A percentile compares a stretch with the other conserved stretches of the same genome.
phyloP scores from a whole-genome alignment of 1,140 invertebrate species.

The Mycetomoellerius zeteki region DNA sequence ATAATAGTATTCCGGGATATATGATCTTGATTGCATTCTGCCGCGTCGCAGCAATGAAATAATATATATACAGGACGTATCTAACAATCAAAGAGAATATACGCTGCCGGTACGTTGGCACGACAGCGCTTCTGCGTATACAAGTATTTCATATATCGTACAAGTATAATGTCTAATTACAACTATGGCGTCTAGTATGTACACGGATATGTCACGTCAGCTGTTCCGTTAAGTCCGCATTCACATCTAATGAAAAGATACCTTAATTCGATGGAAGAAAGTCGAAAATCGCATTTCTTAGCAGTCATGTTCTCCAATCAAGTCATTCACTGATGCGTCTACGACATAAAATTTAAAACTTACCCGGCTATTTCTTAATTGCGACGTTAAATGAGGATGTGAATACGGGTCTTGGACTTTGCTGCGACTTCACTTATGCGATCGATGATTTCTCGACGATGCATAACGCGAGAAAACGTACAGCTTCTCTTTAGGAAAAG shows the following conservation, averaged over 20 bases:
- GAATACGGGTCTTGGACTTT: background rate
- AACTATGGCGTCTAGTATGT: constrained; percentile 67
- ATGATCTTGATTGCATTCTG: constrained; percentile 56
- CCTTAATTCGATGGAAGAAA: background rate
- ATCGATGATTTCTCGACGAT: constrained; percentile 16
- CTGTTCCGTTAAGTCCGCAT: constrained; percentile 21
- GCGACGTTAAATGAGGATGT: constrained; percentile 16
- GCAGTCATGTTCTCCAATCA: background rate
- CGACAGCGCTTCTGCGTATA: constrained; percentile 55
- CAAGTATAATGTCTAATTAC: constrained; percentile 66
- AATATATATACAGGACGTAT: constrained; percentile 51
- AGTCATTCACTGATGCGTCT: background rate
- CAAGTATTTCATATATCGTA: constrained; percentile 64
- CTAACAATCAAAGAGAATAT: constrained; percentile 53
- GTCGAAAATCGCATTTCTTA: background rate
- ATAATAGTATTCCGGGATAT: constrained; percentile 51
- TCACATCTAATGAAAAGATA: constrained; percentile 1
- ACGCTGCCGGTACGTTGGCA: constrained; percentile 44
- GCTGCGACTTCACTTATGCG: background rate
- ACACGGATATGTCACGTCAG: constrained; percentile 70
- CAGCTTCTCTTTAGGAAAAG: constrained; percentile 22
- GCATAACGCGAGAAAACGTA: background rate
- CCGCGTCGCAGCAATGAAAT: constrained; percentile 36
- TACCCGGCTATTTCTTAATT: background rate
- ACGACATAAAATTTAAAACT: background rate